Percentiles rank a stretch among this genome's conserved stretches.
phyloP scores from a whole-genome alignment of 2,797 vertebrate species.

The Selene dorsalis region DNA sequence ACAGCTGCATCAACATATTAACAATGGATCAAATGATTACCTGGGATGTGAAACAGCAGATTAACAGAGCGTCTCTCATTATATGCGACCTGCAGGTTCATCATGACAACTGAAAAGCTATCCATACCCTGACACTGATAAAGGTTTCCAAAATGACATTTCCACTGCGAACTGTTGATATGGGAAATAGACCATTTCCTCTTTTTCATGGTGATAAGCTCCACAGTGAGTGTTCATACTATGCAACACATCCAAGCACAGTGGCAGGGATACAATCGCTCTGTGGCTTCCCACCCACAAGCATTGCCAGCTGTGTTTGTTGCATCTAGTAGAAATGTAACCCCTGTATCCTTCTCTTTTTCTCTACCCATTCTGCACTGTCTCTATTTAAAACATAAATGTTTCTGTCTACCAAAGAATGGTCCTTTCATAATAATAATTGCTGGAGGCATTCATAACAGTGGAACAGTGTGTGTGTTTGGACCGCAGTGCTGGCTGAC shows the following conservation, averaged over 20 bases:
- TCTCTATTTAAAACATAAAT: background rate
- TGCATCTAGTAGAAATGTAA: background rate
- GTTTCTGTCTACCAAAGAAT: background rate
- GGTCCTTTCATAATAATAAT: background rate
- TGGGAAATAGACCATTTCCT: background rate
- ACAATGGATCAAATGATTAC: background rate
- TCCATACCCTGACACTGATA: background rate
- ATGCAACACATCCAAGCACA: background rate
- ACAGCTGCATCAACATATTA: background rate
- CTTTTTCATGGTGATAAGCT: background rate
- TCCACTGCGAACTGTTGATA: background rate
- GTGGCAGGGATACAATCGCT: background rate
- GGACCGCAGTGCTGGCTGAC: no score
- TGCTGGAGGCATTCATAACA: no score
- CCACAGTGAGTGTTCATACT: background rate
- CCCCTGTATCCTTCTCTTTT: background rate
- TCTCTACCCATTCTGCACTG: background rate
- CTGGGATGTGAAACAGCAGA: background rate
- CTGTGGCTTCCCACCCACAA: background rate
- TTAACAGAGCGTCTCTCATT: background rate
- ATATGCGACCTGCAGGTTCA: background rate
- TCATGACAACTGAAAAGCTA: background rate
- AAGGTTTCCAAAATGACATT: background rate
- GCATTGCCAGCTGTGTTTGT: background rate
- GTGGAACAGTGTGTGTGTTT: background rate